These are phyloP conservation scores for Fulmarus glacialis DNA, from an alignment of 2,113 vertebrate genomes.

Conservation along the genomic window DNA sequence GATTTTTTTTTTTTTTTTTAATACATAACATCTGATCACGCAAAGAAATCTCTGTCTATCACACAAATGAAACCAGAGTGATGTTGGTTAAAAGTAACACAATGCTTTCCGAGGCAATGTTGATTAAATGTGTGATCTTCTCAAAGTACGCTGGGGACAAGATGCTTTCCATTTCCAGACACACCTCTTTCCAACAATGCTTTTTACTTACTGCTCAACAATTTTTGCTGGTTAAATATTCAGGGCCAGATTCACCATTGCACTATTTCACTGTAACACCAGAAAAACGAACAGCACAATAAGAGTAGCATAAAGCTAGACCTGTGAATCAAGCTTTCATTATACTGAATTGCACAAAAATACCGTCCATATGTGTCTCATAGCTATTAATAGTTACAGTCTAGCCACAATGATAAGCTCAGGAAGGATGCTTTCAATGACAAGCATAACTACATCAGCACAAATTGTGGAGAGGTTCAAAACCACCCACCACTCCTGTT, in stretches of 20 bases:
- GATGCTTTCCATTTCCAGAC: neutral
- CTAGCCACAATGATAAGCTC: neutral
- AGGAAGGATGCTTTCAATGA: neutral
- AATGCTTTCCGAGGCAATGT: neutral
- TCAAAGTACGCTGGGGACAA: neutral
- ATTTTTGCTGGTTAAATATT: neutral
- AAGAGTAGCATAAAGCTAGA: neutral
- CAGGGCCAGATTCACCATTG: neutral
- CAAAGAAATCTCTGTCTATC: neutral
- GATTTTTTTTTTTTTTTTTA: neutral
- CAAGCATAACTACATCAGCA: neutral
- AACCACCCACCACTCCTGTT: neutral
- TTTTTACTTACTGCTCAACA: neutral
- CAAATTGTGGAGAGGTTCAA: neutral
- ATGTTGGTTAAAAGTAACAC: neutral
- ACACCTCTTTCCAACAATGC: neutral
- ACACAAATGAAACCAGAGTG: neutral
- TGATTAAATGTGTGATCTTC: neutral
- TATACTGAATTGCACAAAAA: neutral
- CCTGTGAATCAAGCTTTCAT: neutral
- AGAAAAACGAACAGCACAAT: neutral
- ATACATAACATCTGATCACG: neutral
- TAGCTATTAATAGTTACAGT: neutral
- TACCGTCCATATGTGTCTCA: neutral
- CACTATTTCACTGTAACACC: neutral